A percentile compares a stretch with the other conserved stretches of the same genome.
Evolutionary conservation across 2,113 vertebrate species (phyloP).

Genomic region (Haemorhous mexicanus): DNA sequence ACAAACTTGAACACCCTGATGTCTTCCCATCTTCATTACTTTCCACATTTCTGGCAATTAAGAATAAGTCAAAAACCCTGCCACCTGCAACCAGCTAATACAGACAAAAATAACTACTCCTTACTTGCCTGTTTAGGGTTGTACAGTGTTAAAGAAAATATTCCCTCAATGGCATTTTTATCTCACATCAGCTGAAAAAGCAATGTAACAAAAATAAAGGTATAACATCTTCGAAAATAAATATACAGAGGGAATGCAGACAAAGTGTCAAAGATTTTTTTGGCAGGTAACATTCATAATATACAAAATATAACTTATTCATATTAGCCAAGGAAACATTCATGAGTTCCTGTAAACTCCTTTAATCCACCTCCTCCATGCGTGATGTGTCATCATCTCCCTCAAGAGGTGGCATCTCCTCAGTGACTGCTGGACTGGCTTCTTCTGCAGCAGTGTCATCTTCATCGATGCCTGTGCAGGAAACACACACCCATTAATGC

Average conservation of each 20-base stretch:
- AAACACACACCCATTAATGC: accelerated
- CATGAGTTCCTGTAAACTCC: conserved; percentile 31
- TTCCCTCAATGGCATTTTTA: conserved; percentile 71
- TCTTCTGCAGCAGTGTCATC: conserved; percentile 86
- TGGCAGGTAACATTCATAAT: conserved; percentile 69
- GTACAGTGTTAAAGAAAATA: conserved; percentile 69
- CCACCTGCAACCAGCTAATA: conserved; percentile 61
- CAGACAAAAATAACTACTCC: conserved; percentile 51
- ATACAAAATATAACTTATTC: conserved; percentile 64
- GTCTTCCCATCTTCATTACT: not conserved
- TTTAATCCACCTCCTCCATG: conserved; percentile 97
- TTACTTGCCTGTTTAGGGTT: conserved; percentile 56
- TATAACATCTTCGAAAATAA: conserved; percentile 73
- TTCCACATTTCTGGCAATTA: conserved; percentile 47
- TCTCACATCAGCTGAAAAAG: conserved; percentile 67
- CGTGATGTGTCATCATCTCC: conserved; percentile 93
- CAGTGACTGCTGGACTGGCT: conserved; percentile 73
- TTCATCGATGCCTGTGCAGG: conserved; percentile 88
- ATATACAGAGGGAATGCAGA: conserved; percentile 71
- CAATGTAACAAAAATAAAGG: conserved; percentile 80
- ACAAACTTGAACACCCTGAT: conserved; percentile 44
- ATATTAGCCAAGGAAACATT: conserved; percentile 61
- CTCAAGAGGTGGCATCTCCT: conserved; percentile 95
- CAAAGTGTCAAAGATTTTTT: conserved; percentile 53
- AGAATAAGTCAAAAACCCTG: conserved; percentile 64